phyloP scores from a whole-genome alignment of 1,140 invertebrate species.

The Atta cephalotes region DNA sequence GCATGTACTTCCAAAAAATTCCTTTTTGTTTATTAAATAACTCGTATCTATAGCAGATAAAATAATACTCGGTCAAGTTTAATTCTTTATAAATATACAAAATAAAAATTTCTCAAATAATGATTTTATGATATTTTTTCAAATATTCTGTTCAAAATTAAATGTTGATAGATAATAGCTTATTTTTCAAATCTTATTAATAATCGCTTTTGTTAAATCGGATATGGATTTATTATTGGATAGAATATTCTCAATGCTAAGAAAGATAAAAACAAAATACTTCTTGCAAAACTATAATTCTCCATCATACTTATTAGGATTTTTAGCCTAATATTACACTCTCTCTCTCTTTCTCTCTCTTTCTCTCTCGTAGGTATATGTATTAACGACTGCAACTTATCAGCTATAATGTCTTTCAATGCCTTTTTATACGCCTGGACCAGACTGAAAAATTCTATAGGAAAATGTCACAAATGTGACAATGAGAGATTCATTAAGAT shows the following conservation, averaged over 20 bases:
- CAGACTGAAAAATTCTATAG: slow-evolving; percentile 55
- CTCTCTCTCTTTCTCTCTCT: slow-evolving; percentile 1
- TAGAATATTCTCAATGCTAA: neutral
- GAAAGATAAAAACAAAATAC: neutral
- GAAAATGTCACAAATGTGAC: slow-evolving; percentile 6
- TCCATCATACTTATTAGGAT: neutral
- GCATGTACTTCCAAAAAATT: neutral
- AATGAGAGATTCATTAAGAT: slow-evolving; percentile 29
- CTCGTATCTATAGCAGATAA: neutral
- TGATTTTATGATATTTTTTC: neutral
- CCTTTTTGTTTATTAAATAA: neutral
- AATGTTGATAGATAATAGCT: neutral
- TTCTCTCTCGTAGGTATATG: neutral
- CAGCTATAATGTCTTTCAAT: neutral
- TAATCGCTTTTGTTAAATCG: neutral
- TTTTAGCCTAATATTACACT: neutral
- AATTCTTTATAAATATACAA: slow-evolving; percentile 7
- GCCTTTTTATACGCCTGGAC: slow-evolving; percentile 17
- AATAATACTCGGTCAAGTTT: neutral
- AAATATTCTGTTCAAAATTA: slow-evolving; percentile 2
- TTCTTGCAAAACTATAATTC: neutral
- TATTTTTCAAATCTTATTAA: neutral
- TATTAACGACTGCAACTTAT: slow-evolving; percentile 24
- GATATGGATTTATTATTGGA: neutral
- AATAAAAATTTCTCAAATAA: slow-evolving; percentile 22